Conservation (phyloP, 1,140 invertebrate genomes). For the Penaeus vannamei region DNA sequence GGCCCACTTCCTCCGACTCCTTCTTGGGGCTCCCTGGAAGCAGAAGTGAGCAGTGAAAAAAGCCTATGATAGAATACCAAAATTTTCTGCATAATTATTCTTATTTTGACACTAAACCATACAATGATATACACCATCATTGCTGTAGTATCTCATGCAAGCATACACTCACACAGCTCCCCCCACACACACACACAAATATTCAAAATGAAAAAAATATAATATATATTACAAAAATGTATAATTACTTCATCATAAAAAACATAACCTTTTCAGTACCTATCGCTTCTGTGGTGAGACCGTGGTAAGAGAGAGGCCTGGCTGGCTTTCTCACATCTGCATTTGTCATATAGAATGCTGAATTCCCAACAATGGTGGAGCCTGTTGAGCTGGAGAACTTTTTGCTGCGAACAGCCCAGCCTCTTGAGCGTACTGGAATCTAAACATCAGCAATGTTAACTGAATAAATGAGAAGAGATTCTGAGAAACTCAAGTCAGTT, state of each 20-base stretch:
- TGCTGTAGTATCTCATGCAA: no score
- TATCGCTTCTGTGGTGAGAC: slow-evolving; percentile 60
- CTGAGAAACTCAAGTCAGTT: no score
- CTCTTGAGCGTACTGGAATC: slow-evolving; percentile 81
- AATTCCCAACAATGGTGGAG: slow-evolving; percentile 69
- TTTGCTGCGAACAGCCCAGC: slow-evolving; percentile 79
- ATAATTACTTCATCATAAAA: not conserved
- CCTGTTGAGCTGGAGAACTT: slow-evolving; percentile 71
- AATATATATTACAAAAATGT: not conserved
- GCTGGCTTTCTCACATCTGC: slow-evolving; percentile 54
- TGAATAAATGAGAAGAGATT: no score
- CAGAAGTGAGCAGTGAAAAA: not conserved
- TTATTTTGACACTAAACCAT: no score
- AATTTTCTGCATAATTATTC: no score
- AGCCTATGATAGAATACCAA: no score
- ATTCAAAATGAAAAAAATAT: not conserved
- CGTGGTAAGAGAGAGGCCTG: slow-evolving; percentile 47
- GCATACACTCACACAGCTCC: no score
- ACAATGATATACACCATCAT: no score
- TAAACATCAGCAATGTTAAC: slow-evolving; percentile 52
- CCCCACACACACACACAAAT: no score
- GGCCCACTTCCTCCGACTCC: slow-evolving; percentile 47
- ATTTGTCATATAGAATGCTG: slow-evolving; percentile 68
- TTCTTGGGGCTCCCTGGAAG: slow-evolving; percentile 64
- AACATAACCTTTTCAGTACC: slow-evolving; percentile 9